A percentile compares a stretch with the other conserved stretches of the same genome.
Conservation (phyloP, 35 echinoderm and acorn worm genomes). For the Strongylocentrotus purpuratus region DNA sequence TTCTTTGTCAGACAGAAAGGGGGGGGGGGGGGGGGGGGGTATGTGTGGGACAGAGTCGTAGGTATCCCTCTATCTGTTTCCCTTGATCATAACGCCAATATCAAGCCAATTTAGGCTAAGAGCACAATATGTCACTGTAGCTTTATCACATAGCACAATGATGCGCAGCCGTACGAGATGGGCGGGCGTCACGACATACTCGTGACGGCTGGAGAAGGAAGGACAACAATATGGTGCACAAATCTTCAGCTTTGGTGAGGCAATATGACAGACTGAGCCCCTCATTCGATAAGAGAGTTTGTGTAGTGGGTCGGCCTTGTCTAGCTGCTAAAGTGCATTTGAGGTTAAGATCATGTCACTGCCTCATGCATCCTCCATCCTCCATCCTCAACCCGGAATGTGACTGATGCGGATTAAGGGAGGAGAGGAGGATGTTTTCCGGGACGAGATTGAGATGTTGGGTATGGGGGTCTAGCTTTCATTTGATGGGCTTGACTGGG, state of each 20-base stretch:
- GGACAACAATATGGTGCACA: neutral
- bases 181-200: neutral
- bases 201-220: neutral
- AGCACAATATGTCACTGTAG: constrained; percentile 2
- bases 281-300: neutral
- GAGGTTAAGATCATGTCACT: constrained; percentile 1
- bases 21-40: neutral
- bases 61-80: neutral
- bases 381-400: neutral
- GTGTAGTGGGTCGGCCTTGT: neutral
- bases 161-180: neutral
- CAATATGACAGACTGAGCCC: neutral
- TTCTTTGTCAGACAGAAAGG: neutral
- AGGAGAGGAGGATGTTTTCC: neutral
- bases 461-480: neutral
- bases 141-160: neutral
- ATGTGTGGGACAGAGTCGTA: neutral
- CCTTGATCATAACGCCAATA: constrained; percentile 2
- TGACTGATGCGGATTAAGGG: neutral
- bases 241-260: neutral
- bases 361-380: neutral
- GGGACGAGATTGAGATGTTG: neutral
- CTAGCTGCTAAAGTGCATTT: neutral
- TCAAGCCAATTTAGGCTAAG: constrained; percentile 11
- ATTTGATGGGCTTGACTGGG: neutral